phyloP scores from a whole-genome alignment of 2,888 invertebrate species.

The Polydrusus cervinus region DNA sequence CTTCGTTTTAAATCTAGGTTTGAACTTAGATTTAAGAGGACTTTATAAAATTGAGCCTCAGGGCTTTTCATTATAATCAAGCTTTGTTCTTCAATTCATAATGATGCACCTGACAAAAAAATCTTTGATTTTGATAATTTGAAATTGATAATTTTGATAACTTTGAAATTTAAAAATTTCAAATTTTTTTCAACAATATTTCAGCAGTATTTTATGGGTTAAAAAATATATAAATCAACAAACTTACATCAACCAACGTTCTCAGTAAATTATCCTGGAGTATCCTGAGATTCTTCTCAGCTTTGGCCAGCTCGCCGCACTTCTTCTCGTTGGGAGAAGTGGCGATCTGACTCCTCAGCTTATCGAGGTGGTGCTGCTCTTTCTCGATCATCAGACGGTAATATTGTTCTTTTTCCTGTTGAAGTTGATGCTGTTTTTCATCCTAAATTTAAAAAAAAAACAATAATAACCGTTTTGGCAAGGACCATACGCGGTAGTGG shows the following conservation, averaged over 20 bases:
- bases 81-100: too few species aligned
- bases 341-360: slow-evolving; percentile 81
- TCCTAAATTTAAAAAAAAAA: slow-evolving; percentile 79
- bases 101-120: too few species aligned
- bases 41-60: too few species aligned
- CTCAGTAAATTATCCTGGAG: slow-evolving; percentile 75
- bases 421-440: slow-evolving; percentile 89
- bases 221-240: slow-evolving; percentile 1
- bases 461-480: too few species aligned
- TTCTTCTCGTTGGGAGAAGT: slow-evolving; percentile 70
- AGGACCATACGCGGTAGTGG: too few species aligned
- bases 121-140: too few species aligned
- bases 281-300: slow-evolving; percentile 76
- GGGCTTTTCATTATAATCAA: too few species aligned
- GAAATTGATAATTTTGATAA: too few species aligned
- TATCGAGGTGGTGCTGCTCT: slow-evolving; percentile 87
- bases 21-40: too few species aligned
- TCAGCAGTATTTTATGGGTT: neutral
- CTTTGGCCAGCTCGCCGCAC: slow-evolving; percentile 74
- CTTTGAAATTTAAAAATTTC: too few species aligned
- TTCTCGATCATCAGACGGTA: slow-evolving; percentile 92
- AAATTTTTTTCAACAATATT: neutral
- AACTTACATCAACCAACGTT: slow-evolving; percentile 67
- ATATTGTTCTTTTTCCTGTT: slow-evolving; percentile 87
- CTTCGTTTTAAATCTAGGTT: too few species aligned